Evolutionary conservation across 2,888 invertebrate genomes (phyloP), one percentile per base, ranked within the genome.

Genomic region (Nesidiocoris tenuis): DNA sequence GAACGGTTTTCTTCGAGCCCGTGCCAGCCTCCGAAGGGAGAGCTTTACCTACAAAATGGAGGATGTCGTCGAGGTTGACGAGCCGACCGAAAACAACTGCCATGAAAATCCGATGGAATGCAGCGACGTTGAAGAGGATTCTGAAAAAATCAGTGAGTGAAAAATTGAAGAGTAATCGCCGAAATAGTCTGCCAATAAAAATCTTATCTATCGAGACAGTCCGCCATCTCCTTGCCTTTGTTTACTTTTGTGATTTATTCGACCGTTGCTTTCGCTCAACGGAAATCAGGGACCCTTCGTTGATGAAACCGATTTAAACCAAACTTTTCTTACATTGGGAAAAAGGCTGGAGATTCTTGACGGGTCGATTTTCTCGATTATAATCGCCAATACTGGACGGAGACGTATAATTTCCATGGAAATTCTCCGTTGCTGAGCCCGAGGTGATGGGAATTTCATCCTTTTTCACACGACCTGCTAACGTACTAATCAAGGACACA

Each of bases 31-130:
- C 39, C 39, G 39, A 39, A 39, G 39, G 39, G 3, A 39, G 12
- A 39, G 39, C 12, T 39, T 39, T 39, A 39, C 39, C 39, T 39
- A 7, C 39, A 39, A 39, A 39, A 72, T 72, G 72, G 72, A 72
- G 72, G 72, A 72, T n/a, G 63, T 21, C 21, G 72, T 72, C 61
- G 72, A 72, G 61, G 72, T 61, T n/a, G 63, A n/a, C n/a, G 72
- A 72, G 23, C 39, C 63, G 9, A 25, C 23, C 16, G 72, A 72
- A 72, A 61, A 72, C 72, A 72, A 61, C 72, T 25, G 19, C 19
- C 72, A 61, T 21, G 78, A 78, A 71, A 78, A 78, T 55, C 77
- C 75, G 18, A 78, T 78, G 78, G 78, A 78, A 18, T 78, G 78
- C 39, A 78, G 78, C 63, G 78, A 78, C 68, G 65, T 77, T 22